Evolutionary conservation across 2,113 vertebrate genomes (phyloP).

Genomic region (Lophius piscatorius): DNA sequence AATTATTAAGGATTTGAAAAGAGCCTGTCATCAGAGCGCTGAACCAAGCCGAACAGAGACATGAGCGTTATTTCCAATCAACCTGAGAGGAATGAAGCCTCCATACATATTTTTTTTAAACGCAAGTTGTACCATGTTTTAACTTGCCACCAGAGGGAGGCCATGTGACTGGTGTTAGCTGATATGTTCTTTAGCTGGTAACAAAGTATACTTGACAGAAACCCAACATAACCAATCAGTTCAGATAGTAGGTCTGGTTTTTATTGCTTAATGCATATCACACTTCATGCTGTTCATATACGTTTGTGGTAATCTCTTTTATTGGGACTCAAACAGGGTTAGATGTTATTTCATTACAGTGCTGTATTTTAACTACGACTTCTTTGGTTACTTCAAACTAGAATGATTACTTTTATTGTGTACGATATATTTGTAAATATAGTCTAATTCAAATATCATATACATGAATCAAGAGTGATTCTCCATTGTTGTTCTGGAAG

Average conservation of each 20-base stretch:
- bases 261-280: conserved; percentile 59
- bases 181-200: conserved; percentile 44
- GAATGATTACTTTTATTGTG: conserved; percentile 61
- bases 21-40: conserved; percentile 40
- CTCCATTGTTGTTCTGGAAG: conserved; percentile 54
- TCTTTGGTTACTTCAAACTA: conserved; percentile 65
- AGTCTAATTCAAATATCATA: conserved; percentile 63
- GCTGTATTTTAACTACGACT: conserved; percentile 79
- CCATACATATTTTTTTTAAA: conserved; percentile 10
- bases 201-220: conserved; percentile 64
- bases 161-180: conserved; percentile 40
- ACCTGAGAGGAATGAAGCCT: conserved; percentile 42
- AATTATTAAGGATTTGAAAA: conserved; percentile 16
- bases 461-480: conserved; percentile 43
- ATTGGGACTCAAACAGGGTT: conserved; percentile 67
- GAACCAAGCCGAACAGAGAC: conserved; percentile 45
- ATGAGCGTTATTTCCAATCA: conserved; percentile 47
- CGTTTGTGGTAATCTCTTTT: conserved; percentile 43
- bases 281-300: conserved; percentile 44
- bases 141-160: conserved; percentile 60
- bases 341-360: conserved; percentile 76
- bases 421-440: conserved; percentile 72
- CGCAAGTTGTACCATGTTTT: conserved; percentile 41
- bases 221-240: conserved; percentile 47
- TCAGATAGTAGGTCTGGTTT: conserved; percentile 25